Conservation (phyloP, 1,140 invertebrate genomes). For the Colletes gigas region DNA sequence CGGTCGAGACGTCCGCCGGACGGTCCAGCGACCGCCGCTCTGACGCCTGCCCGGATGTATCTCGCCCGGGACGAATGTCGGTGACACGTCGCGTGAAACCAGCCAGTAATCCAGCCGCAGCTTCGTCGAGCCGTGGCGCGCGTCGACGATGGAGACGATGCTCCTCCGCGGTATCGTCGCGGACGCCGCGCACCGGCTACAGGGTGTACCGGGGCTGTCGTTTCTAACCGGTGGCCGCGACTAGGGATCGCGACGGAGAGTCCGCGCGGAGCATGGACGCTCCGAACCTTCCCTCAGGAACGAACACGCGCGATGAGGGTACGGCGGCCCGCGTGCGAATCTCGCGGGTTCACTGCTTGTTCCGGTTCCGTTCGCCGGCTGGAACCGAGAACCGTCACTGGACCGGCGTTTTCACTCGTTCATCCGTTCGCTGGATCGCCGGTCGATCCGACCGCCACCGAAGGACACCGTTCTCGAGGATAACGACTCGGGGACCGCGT, state of each 20-base stretch:
- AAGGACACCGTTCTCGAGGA: no score
- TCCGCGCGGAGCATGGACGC: constrained; percentile 2
- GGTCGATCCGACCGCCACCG: background rate
- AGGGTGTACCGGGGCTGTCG: background rate
- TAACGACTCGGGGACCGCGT: no score
- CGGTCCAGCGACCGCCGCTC: constrained; percentile 61
- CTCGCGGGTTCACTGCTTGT: no score
- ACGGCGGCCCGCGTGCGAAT: no score
- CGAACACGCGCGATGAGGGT: no score
- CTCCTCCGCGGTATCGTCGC: background rate
- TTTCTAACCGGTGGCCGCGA: background rate
- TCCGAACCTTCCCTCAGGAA: background rate
- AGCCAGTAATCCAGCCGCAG: constrained; percentile 38
- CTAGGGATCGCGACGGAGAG: background rate
- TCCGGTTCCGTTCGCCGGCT: no score
- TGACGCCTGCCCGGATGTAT: constrained; percentile 61
- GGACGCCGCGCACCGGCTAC: background rate
- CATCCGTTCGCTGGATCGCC: background rate
- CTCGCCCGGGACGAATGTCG: constrained; percentile 63
- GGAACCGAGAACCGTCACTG: background rate
- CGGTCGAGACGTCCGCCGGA: constrained; percentile 60
- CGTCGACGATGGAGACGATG: background rate
- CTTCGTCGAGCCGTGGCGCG: constrained; percentile 15
- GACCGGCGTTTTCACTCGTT: background rate
- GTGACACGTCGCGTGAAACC: constrained; percentile 43